phyloP scores from a whole-genome alignment of 2,113 vertebrate genomes.

The Actenoides hombroni region DNA sequence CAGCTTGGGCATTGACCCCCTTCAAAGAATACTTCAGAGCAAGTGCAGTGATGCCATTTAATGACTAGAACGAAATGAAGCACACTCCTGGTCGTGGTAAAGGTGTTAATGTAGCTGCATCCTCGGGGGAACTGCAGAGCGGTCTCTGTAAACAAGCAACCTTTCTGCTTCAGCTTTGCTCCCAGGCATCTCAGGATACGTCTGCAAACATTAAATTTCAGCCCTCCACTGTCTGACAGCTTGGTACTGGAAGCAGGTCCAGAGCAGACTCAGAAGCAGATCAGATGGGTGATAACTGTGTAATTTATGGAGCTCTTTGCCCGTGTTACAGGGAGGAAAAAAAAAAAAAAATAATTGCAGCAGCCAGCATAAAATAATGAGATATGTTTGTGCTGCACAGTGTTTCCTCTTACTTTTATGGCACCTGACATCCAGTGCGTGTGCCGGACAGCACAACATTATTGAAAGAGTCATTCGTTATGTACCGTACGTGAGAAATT shows the following conservation, averaged over 20 bases:
- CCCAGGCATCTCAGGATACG: constrained; percentile 4
- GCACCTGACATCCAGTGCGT: not conserved
- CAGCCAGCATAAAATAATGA: constrained; percentile 14
- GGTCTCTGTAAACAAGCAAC: not conserved
- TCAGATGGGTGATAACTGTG: constrained; percentile 4
- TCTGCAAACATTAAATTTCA: constrained; percentile 16
- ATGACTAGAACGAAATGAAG: not conserved
- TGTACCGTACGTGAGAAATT: not conserved
- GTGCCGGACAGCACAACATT: not conserved
- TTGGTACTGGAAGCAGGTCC: not conserved
- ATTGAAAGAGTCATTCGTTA: not conserved
- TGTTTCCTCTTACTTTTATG: not conserved
- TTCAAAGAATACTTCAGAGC: not conserved
- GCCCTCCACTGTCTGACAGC: not conserved
- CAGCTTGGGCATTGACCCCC: not conserved
- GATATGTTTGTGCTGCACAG: not conserved
- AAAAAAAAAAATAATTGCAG: not conserved
- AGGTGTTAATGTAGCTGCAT: not conserved
- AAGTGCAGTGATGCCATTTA: not conserved
- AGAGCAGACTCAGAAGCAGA: not conserved
- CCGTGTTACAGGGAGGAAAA: not conserved
- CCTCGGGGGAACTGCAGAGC: not conserved
- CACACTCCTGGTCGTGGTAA: not conserved
- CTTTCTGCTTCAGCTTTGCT: not conserved
- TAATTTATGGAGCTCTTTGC: constrained; percentile 22